Conservation (phyloP, 2,113 vertebrate genomes). For the Prolemur simus region DNA sequence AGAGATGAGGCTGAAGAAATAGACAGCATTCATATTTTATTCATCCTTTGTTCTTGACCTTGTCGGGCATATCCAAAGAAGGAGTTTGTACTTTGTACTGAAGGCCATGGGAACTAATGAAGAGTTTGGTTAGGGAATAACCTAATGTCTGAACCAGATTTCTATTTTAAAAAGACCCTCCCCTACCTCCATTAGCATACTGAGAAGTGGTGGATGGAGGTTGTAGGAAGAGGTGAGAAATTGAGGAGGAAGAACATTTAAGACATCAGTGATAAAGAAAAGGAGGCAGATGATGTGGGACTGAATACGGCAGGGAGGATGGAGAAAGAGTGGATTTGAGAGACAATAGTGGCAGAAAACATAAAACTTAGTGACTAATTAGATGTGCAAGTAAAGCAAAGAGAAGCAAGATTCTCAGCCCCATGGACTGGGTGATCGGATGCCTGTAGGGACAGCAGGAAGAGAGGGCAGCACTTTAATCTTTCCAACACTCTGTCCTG, state of each 20-base stretch:
- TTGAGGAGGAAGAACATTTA: neutral
- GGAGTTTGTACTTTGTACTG: neutral
- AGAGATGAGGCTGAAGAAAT: neutral
- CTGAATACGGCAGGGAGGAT: neutral
- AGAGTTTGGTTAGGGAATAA: neutral
- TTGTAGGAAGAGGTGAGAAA: neutral
- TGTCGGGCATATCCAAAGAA: neutral
- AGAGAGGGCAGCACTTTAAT: neutral
- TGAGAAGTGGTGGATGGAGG: neutral
- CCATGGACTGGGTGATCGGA: neutral
- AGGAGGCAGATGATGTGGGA: neutral
- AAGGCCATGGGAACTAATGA: neutral
- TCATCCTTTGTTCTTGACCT: neutral
- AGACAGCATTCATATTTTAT: neutral
- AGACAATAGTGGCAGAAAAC: neutral
- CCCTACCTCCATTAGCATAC: neutral
- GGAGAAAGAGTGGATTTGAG: neutral
- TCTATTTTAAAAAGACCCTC: neutral
- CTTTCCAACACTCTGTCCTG: neutral
- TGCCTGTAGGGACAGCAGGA: neutral
- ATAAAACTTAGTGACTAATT: neutral
- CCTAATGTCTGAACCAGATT: neutral
- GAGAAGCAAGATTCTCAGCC: neutral
- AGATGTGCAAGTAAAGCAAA: neutral
- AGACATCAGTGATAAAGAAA: neutral